phyloP scores from a whole-genome alignment of 2,113 vertebrate species.

The Odocoileus hemionus region DNA sequence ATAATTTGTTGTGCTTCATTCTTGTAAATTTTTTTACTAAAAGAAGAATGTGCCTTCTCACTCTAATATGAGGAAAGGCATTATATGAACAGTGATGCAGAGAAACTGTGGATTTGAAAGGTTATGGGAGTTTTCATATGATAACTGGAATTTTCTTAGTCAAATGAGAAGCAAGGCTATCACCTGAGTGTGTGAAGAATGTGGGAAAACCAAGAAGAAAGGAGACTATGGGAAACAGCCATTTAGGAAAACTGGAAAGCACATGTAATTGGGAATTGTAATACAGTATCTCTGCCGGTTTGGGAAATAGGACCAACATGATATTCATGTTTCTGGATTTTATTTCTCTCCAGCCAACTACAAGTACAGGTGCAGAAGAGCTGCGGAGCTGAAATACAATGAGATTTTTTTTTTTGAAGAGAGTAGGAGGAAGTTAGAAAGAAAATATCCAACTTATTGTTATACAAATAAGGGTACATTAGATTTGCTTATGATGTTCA shows the following conservation, averaged over 20 bases:
- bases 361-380: background rate
- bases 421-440: background rate
- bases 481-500: background rate
- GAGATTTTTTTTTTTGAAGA: background rate
- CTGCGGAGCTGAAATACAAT: background rate
- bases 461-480: background rate
- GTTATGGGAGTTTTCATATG: background rate
- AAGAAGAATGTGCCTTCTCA: background rate
- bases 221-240: background rate
- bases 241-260: background rate
- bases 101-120: background rate
- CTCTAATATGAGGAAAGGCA: background rate
- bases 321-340: background rate
- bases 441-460: background rate
- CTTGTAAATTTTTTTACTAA: background rate
- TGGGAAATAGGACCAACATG: background rate
- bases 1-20: background rate
- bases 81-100: fast-evolving
- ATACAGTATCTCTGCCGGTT: background rate
- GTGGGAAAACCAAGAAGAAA: background rate
- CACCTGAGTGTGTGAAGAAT: background rate
- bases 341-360: background rate
- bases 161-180: background rate
- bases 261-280: background rate
- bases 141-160: background rate